Percentiles rank a stretch among this genome's conserved stretches.
Conservation (phyloP, 2,888 invertebrate species). For the Tanytarsus gracilentus region DNA sequence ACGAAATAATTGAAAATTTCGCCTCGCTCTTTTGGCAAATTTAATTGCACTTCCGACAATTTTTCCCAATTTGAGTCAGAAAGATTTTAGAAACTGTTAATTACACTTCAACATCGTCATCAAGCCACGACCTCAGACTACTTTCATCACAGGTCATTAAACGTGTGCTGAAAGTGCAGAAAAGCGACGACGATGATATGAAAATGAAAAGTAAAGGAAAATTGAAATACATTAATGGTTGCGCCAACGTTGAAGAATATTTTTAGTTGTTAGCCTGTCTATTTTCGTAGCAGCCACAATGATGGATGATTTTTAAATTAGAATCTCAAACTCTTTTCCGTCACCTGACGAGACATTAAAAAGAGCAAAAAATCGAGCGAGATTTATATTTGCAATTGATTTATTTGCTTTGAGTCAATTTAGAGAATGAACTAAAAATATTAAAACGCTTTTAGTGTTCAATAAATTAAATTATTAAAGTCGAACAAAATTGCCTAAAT, state of each 20-base stretch:
- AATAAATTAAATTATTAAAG: too few relatives aligned
- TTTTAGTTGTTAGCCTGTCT: slow-evolving; percentile 1
- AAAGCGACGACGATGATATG: not conserved
- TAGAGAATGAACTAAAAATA: too few relatives aligned
- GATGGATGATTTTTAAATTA: slow-evolving; percentile 14
- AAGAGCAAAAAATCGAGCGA: not conserved
- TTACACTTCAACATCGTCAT: too few relatives aligned
- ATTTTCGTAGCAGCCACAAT: slow-evolving; percentile 5
- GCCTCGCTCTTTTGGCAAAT: not conserved
- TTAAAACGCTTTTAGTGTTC: slow-evolving; percentile 3
- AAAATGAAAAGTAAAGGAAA: not conserved
- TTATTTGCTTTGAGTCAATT: not conserved
- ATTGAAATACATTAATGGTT: not conserved
- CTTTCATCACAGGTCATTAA: too few relatives aligned
- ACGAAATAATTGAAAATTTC: too few relatives aligned
- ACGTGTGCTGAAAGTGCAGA: not conserved
- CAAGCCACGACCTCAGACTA: not conserved
- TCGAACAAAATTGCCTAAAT: too few relatives aligned
- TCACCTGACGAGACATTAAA: not conserved
- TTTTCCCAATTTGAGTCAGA: not conserved
- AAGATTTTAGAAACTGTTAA: not conserved
- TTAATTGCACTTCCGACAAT: not conserved
- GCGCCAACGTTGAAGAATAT: not conserved
- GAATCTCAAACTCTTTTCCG: not conserved
- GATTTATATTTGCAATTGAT: not conserved